Evolutionary conservation across 2,888 invertebrate species (phyloP).

Genomic region (Spisula solida): DNA sequence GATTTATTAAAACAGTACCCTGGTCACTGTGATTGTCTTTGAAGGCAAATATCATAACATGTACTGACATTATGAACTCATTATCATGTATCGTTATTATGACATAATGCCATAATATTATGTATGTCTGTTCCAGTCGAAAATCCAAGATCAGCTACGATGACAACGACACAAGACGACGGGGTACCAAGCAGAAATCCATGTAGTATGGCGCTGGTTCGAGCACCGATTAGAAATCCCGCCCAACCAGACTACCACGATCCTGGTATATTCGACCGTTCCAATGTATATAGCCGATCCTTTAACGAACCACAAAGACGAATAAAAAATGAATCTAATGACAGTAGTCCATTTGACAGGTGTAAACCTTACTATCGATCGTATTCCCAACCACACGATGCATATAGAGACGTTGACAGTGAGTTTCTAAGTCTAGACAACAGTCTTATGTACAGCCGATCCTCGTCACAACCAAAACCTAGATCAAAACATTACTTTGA

Average conservation of each 20-base stretch:
- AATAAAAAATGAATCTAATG: neutral
- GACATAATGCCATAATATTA: too few relatives aligned
- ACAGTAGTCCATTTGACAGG: neutral
- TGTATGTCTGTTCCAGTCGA: neutral
- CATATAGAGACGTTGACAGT: neutral
- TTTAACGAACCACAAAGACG: neutral
- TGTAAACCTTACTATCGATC: conserved; percentile 19
- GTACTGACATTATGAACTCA: too few relatives aligned
- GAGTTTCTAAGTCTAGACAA: neutral
- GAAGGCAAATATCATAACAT: too few relatives aligned
- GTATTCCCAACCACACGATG: conserved; percentile 31
- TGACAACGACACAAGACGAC: neutral
- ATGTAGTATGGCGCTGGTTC: conserved; percentile 3
- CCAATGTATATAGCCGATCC: neutral
- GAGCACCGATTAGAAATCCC: conserved; percentile 9
- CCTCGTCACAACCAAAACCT: conserved; percentile 29
- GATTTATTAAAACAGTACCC: too few relatives aligned
- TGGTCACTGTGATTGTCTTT: too few relatives aligned
- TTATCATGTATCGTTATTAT: too few relatives aligned
- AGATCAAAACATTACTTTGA: conserved; percentile 9
- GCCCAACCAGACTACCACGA: neutral
- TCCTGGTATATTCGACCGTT: neutral
- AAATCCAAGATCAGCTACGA: neutral
- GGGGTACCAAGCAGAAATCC: neutral
- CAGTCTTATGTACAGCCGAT: neutral